phyloP scores from a whole-genome alignment of 2,797 vertebrate genomes.

The Heteromormyrus szaboi region DNA sequence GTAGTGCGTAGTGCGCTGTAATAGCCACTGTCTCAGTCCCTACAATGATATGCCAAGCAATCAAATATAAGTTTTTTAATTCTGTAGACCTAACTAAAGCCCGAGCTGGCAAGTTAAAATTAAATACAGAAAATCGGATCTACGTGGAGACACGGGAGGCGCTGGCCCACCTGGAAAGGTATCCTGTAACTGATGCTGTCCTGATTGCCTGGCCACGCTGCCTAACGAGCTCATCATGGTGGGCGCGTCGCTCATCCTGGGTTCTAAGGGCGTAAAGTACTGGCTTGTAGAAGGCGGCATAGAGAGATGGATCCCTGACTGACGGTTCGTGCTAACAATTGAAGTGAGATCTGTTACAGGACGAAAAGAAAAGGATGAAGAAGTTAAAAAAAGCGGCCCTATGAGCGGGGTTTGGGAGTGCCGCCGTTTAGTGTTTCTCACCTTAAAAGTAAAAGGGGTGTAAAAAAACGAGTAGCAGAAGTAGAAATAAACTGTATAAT shows the following conservation, averaged over 20 bases:
- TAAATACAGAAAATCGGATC: not conserved
- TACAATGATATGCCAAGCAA: not conserved
- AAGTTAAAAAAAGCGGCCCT: not conserved
- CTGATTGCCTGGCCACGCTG: constrained; percentile 80
- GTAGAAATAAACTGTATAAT: not conserved
- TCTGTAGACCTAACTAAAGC: not conserved
- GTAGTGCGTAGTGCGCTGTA: not conserved
- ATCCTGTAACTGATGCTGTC: constrained; percentile 98
- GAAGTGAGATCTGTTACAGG: constrained; percentile 88
- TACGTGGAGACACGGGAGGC: not conserved
- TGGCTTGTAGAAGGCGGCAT: constrained; percentile 80
- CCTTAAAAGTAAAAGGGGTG: not conserved
- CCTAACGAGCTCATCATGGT: constrained; percentile 87
- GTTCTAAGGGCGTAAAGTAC: constrained; percentile 93
- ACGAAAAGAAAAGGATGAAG: constrained; percentile 50
- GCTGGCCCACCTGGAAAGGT: constrained; percentile 74
- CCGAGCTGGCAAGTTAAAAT: not conserved
- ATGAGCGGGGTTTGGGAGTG: not conserved
- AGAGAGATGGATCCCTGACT: constrained; percentile 79
- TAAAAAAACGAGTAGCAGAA: not conserved
- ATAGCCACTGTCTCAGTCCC: not conserved
- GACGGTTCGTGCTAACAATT: constrained; percentile 83
- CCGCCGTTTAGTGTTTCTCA: not conserved
- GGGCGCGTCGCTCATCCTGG: constrained; percentile 81
- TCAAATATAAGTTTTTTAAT: not conserved